A percentile compares a stretch with the other conserved stretches of the same genome.
Evolutionary conservation across 2,797 vertebrate species (phyloP).

Genomic region (Anguilla anguilla): DNA sequence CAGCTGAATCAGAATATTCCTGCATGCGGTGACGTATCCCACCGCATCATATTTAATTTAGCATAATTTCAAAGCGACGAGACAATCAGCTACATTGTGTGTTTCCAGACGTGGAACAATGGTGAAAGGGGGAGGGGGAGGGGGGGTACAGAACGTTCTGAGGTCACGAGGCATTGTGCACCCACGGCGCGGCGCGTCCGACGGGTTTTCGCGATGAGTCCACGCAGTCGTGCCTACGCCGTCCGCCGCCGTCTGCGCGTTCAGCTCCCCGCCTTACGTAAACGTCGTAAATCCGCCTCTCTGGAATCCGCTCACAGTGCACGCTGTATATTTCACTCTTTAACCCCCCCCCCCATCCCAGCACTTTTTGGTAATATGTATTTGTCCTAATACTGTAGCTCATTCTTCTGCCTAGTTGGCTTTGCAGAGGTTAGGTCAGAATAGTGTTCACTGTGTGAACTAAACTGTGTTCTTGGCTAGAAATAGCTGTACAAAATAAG

Average conservation of each 20-base stretch:
- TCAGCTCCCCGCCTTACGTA: not conserved
- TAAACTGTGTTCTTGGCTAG: too few species aligned
- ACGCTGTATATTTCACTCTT: too few species aligned
- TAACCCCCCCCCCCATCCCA: too few species aligned
- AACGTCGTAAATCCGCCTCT: not conserved
- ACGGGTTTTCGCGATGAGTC: not conserved
- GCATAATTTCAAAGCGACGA: not conserved
- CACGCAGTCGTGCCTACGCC: not conserved
- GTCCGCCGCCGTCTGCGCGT: not conserved
- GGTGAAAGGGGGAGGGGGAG: too few species aligned
- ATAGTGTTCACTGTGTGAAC: too few species aligned
- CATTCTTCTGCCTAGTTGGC: too few species aligned
- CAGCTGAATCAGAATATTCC: not conserved
- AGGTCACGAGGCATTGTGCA: not conserved
- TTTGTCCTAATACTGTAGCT: too few species aligned
- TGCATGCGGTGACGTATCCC: constrained; percentile 3
- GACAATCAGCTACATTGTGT: not conserved
- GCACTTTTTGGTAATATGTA: too few species aligned
- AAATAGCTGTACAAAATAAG: too few species aligned
- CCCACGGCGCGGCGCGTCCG: too few species aligned
- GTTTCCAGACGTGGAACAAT: not conserved
- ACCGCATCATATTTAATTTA: not conserved
- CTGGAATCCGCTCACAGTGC: not conserved
- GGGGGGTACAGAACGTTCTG: not conserved
- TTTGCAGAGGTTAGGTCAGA: too few species aligned